Conservation (phyloP, 1,140 invertebrate species). For the Lycorma delicatula region DNA sequence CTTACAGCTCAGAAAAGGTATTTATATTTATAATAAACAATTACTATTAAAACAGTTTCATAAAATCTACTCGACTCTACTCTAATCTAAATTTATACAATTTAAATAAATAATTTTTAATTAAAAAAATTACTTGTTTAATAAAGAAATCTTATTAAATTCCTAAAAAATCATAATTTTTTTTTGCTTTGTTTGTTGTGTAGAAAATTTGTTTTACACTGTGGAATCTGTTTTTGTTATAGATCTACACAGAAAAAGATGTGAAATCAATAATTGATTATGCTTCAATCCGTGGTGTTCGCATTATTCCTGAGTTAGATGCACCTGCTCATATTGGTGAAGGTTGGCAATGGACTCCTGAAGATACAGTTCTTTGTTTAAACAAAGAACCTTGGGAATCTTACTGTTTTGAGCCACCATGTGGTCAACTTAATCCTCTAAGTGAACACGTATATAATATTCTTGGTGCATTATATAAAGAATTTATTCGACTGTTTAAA, state of each 20-base stretch:
- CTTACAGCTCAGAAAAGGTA: slow-evolving; percentile 57
- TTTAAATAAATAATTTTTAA: too few species aligned
- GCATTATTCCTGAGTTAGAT: slow-evolving; percentile 76
- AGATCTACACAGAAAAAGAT: slow-evolving; percentile 63
- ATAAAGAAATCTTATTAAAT: too few species aligned
- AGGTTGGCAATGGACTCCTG: slow-evolving; percentile 68
- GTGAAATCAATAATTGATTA: slow-evolving; percentile 60
- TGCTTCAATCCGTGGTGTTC: slow-evolving; percentile 60
- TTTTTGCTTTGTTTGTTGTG: too few species aligned
- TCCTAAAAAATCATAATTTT: too few species aligned
- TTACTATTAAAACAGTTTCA: too few species aligned
- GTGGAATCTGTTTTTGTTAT: slow-evolving; percentile 20
- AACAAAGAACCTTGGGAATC: slow-evolving; percentile 63
- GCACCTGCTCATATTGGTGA: slow-evolving; percentile 81
- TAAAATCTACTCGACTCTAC: too few species aligned
- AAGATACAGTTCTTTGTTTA: slow-evolving; percentile 47
- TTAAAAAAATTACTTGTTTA: too few species aligned
- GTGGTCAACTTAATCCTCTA: slow-evolving; percentile 74
- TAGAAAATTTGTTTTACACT: too few species aligned
- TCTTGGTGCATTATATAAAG: slow-evolving; percentile 57
- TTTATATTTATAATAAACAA: too few species aligned
- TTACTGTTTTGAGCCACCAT: slow-evolving; percentile 78
- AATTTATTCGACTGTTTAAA: slow-evolving; percentile 60
- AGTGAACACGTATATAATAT: slow-evolving; percentile 63
- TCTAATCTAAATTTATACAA: too few species aligned